Conservation (phyloP, 2,113 vertebrate species). For the Erpornis zantholeuca region DNA sequence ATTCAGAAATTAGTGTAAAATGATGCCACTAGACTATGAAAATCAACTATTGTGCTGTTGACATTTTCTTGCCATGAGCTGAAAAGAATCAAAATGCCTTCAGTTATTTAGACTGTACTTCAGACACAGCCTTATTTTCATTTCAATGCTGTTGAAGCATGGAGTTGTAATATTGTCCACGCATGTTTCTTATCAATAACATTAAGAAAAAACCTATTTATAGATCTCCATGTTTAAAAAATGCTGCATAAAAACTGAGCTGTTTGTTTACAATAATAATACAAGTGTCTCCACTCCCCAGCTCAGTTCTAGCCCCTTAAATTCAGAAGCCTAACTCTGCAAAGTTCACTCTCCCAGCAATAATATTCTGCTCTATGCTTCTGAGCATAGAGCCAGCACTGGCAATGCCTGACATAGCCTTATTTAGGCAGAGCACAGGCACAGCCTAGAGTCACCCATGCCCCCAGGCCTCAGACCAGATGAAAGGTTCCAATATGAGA, state of each 20-base stretch:
- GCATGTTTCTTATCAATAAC: slow-evolving; percentile 29
- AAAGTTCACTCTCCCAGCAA: neutral
- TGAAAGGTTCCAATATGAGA: neutral
- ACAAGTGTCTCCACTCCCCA: neutral
- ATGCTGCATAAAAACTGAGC: neutral
- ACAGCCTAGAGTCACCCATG: neutral
- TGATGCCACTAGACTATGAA: slow-evolving; percentile 17
- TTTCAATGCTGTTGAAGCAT: neutral
- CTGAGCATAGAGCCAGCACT: neutral
- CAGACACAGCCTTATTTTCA: slow-evolving; percentile 11
- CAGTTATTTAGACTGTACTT: neutral
- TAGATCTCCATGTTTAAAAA: neutral
- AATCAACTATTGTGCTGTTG: slow-evolving; percentile 20
- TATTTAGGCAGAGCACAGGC: slow-evolving; percentile 15
- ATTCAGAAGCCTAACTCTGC: neutral
- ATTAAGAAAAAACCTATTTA: neutral
- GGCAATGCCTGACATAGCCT: neutral
- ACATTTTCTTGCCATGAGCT: slow-evolving; percentile 24
- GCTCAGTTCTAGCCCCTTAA: neutral
- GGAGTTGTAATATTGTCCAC: neutral
- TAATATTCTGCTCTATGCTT: neutral
- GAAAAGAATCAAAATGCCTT: slow-evolving; percentile 29
- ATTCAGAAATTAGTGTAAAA: slow-evolving; percentile 30
- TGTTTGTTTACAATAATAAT: neutral
- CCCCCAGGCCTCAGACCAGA: neutral